Evolutionary conservation across 2,888 invertebrate species (phyloP), one percentile per base, ranked within the genome.

Genomic region (Caenorhabditis zanzibari): DNA sequence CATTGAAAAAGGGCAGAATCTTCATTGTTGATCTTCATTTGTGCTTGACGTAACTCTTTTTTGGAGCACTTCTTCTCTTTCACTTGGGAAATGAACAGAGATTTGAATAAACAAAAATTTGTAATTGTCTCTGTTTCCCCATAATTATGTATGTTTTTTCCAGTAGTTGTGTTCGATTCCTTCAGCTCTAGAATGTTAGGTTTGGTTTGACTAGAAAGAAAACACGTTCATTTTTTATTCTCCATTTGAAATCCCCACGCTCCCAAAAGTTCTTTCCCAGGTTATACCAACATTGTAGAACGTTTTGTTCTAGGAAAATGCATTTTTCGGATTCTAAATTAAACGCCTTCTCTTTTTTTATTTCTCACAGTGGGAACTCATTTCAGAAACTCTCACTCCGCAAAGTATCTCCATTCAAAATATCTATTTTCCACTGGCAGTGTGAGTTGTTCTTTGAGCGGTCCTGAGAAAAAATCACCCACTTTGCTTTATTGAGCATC

Each of bases 401-500:
- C 14, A 54, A 26, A 54, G 26, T 54, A 54, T 54, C 38, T 38
- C 54, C 24, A 54, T 54, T 54, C 54, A 54, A 7, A 26, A 24
- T 54, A 26, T 14, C 24, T 32, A 7, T 38, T 26, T 54, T 26
- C 14, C 26, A 7, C 6, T 19, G 19, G 22, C 24, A 54, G 54
- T 6, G 54, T 14, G 14, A 26, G 26, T 26, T 54, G 54, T 54
- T 54, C 54, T 54, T 26, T 54, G 54, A 54, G 54, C 54, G 24
- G 16, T 63, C 28, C 24, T 54, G n/a, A 63, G 47, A 44, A 63
- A 63, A n/a, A 44, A 26, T 47, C 26, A 63, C 44, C 63, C 63
- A 63, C 63, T 63, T 63, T 63, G 63, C 44, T 63, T 63, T 63
- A 63, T 63, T 63, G 63, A 63, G 63, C 63, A 63, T 63, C 63